Percentiles rank a stretch among this genome's conserved stretches.
These are phyloP conservation scores for Deilephila porcellus DNA, from an alignment of 2,888 invertebrate species.

Conservation along the genomic window DNA sequence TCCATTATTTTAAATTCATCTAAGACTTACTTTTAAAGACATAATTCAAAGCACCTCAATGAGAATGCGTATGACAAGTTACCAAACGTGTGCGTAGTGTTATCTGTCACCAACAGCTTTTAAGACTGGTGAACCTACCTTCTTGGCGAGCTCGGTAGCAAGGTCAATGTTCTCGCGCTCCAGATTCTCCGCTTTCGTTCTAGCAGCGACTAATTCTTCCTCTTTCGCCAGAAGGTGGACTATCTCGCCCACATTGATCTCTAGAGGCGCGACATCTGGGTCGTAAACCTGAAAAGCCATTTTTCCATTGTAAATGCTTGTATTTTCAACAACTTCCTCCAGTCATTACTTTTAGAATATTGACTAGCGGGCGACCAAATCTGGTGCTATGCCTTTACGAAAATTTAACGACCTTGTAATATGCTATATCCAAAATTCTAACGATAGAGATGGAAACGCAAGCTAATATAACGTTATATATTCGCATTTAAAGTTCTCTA, in stretches of 20 bases:
- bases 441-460: too few relatives aligned
- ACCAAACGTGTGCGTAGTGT: neutral
- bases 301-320: too few relatives aligned
- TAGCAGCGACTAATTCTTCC: conserved; percentile 94
- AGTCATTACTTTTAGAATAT: too few relatives aligned
- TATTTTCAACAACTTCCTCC: too few relatives aligned
- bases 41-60: neutral
- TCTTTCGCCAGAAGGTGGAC: conserved; percentile 96
- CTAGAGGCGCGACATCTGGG: conserved; percentile 93
- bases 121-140: conserved; percentile 64
- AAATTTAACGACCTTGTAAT: too few relatives aligned
- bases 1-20: too few relatives aligned
- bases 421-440: too few relatives aligned
- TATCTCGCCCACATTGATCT: conserved; percentile 96
- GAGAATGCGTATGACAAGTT: neutral
- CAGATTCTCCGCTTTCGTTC: conserved; percentile 93
- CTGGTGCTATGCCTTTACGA: too few relatives aligned
- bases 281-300: conserved; percentile 83
- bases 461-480: too few relatives aligned
- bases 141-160: conserved; percentile 93
- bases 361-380: too few relatives aligned
- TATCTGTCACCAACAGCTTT: conserved; percentile 15
- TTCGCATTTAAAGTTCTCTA: too few relatives aligned
- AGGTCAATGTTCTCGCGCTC: conserved; percentile 95
- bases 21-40: too few relatives aligned